phyloP scores from a whole-genome alignment of 2,113 vertebrate species.

The Vanacampus margaritifer region DNA sequence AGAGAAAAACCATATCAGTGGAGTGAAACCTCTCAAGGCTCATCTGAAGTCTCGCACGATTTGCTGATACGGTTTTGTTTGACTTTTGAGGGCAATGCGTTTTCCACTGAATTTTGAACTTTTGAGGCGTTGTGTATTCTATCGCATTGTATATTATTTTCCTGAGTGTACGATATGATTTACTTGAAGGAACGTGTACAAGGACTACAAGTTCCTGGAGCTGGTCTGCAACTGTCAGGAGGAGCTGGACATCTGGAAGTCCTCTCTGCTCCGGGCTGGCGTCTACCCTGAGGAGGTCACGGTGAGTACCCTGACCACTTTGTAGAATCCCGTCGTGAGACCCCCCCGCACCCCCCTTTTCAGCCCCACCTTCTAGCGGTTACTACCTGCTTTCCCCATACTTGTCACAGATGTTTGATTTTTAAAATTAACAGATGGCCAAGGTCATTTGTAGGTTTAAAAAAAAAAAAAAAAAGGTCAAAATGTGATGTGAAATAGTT shows the following conservation, averaged over 20 bases:
- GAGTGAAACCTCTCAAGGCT: not conserved
- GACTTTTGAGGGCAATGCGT: not conserved
- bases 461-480: too few relatives aligned
- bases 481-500: too few relatives aligned
- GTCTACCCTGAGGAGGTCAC: slow-evolving; percentile 86
- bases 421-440: not conserved
- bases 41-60: not conserved
- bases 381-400: slow-evolving; percentile 41
- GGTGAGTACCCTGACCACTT: slow-evolving; percentile 72
- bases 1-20: too few relatives aligned
- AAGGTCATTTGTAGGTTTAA: not conserved
- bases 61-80: not conserved
- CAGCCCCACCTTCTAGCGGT: too few relatives aligned
- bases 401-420: slow-evolving; percentile 12
- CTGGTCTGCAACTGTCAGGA: slow-evolving; percentile 87
- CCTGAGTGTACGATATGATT: not conserved
- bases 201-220: slow-evolving; percentile 91
- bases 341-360: too few relatives aligned
- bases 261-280: slow-evolving; percentile 87
- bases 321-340: slow-evolving; percentile 4
- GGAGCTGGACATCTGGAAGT: slow-evolving; percentile 93
- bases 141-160: slow-evolving; percentile 1
- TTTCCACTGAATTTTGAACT: not conserved
- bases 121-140: not conserved
- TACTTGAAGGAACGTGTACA: slow-evolving; percentile 87